Conservation (phyloP, 2,113 vertebrate species). For the Carettochelys insculpta region DNA sequence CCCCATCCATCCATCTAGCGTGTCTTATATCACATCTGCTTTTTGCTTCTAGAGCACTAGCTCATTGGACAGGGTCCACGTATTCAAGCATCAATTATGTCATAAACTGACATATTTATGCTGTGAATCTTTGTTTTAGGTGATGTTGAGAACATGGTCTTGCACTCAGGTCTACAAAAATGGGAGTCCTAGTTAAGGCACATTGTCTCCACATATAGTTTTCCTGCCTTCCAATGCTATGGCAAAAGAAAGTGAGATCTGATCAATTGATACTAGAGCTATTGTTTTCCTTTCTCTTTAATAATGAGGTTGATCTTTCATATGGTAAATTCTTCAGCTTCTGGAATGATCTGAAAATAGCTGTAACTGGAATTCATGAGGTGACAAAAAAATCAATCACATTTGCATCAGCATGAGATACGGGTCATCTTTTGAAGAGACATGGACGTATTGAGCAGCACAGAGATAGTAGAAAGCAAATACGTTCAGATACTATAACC, state of each 20-base stretch:
- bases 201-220: not conserved
- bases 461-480: not conserved
- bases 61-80: not conserved
- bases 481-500: not conserved
- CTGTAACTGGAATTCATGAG: not conserved
- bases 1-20: rapidly evolving
- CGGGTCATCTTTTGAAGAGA: not conserved
- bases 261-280: not conserved
- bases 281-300: not conserved
- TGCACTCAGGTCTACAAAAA: not conserved
- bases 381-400: not conserved
- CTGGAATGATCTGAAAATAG: not conserved
- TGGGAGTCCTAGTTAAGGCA: not conserved
- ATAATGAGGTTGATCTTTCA: not conserved
- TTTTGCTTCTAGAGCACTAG: not conserved
- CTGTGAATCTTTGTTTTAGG: not conserved
- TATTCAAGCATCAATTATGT: not conserved
- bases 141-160: not conserved
- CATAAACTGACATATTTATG: not conserved
- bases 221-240: not conserved
- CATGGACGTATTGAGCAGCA: not conserved
- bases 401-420: not conserved
- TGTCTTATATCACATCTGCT: not conserved
- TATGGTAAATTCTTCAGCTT: not conserved
- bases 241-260: not conserved